Conservation (phyloP, 2,113 vertebrate species). For the Pangasianodon gigas region DNA sequence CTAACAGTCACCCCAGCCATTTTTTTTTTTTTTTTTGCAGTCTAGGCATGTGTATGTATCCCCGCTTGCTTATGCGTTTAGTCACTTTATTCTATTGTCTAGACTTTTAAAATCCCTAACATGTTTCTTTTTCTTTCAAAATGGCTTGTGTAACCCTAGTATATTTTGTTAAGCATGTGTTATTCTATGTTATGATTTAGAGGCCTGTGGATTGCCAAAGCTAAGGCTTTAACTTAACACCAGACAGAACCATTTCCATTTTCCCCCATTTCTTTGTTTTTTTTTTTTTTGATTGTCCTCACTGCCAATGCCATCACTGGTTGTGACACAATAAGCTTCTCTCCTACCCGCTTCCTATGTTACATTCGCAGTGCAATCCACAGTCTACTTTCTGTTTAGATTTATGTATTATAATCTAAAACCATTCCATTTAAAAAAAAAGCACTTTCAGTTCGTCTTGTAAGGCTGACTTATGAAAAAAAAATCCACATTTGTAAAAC, state of each 20-base stretch:
- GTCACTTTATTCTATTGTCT: constrained; percentile 87
- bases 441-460: constrained; percentile 91
- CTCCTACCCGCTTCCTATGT: constrained; percentile 64
- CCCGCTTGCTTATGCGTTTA: constrained; percentile 84
- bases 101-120: constrained; percentile 66
- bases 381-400: constrained; percentile 63
- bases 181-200: constrained; percentile 70
- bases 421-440: constrained; percentile 84
- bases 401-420: constrained; percentile 70
- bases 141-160: constrained; percentile 73
- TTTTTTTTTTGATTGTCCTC: constrained; percentile 45
- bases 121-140: constrained; percentile 78
- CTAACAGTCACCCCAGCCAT: constrained; percentile 67
- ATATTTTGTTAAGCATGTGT: constrained; percentile 72
- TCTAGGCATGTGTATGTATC: constrained; percentile 75
- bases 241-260: constrained; percentile 46
- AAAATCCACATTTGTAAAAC: constrained; percentile 63
- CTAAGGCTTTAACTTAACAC: constrained; percentile 63
- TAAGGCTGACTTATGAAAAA: constrained; percentile 66
- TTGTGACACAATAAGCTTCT: constrained; percentile 77
- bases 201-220: constrained; percentile 74
- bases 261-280: background rate
- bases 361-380: constrained; percentile 76
- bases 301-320: constrained; percentile 75
- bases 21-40: constrained; percentile 65